Conservation (phyloP, 35 echinoderm and acorn worm genomes). For the Diadema setosum region DNA sequence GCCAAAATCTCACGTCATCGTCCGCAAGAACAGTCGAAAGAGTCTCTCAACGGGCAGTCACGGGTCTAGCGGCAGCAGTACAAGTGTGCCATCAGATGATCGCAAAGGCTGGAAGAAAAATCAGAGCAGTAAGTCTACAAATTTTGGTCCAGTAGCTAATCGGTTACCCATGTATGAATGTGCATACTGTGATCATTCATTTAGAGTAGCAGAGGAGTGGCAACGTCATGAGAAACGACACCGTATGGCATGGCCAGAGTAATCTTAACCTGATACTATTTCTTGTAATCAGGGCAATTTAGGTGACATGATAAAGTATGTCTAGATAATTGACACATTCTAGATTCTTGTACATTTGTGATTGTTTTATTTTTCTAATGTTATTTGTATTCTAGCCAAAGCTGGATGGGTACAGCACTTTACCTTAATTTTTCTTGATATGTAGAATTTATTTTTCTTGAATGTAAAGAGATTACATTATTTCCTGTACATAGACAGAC, state of each 20-base stretch:
- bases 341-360: too few species aligned
- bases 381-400: too few species aligned
- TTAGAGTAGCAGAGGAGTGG: slow-evolving; percentile 9
- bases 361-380: too few species aligned
- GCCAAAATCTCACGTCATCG: neutral
- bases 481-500: too few species aligned
- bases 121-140: neutral
- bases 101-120: neutral
- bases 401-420: too few species aligned
- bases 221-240: slow-evolving; percentile 8
- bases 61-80: neutral
- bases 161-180: slow-evolving; percentile 1
- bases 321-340: too few species aligned
- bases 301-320: too few species aligned
- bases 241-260: neutral
- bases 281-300: neutral
- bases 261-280: neutral
- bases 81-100: neutral
- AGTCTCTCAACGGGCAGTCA: neutral
- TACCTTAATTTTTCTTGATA: too few species aligned
- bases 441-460: too few species aligned
- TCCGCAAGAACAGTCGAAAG: neutral
- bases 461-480: too few species aligned
- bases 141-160: neutral
- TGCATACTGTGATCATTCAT: neutral